Evolutionary conservation across 2,888 invertebrate species (phyloP), one percentile per base, ranked within the genome.

Genomic region (Asteroscopus sphinx): DNA sequence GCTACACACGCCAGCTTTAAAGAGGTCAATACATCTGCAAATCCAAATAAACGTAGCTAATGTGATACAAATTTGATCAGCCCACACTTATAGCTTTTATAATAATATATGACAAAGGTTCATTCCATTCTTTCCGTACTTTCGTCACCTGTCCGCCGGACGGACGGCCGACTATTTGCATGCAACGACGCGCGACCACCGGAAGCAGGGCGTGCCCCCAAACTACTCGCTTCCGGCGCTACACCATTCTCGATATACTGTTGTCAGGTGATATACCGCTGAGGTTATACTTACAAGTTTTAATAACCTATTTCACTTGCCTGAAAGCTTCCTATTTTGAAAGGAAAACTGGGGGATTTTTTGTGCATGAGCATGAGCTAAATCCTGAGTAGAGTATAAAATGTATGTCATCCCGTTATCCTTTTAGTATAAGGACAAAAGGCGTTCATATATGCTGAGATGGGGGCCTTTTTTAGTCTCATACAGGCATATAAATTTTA

Each of bases 131-230:
- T 71, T 73, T 60, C 48, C 55, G 66, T 64, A 55, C 68, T 81
- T 81, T 81, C 74, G 79, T 84, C 81, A 87, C 85, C 85, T 85
- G 84, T 63, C 74, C 55, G 72, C 52, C 78, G 80, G 56, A 48
- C 56, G 66, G 49, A 49, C 69, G 69, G 68, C 7, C 74, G 73
- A 75, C 83, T 85, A 91, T 93, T 93, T 90, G 90, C 91, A 92
- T 93, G 85, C 93, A 89, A 64, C 87, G 88, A 77, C 78, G 91
- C 90, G 89, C 91, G 92, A 89, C 91, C 88, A 83, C 80, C 90
- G 93, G 93, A 93, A 88, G 81, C 72, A 79, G 87, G 89, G 88
- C 85, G 87, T 86, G 90, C 86, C 90, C 90, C 89, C 86, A 89
- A 91, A 92, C 92, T 89, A 88, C 87, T 86, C 85, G 71, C 87